These are phyloP conservation scores for Mormyrops attenuatus DNA, from an alignment of 2,797 vertebrate species.

Conservation along the genomic window DNA sequence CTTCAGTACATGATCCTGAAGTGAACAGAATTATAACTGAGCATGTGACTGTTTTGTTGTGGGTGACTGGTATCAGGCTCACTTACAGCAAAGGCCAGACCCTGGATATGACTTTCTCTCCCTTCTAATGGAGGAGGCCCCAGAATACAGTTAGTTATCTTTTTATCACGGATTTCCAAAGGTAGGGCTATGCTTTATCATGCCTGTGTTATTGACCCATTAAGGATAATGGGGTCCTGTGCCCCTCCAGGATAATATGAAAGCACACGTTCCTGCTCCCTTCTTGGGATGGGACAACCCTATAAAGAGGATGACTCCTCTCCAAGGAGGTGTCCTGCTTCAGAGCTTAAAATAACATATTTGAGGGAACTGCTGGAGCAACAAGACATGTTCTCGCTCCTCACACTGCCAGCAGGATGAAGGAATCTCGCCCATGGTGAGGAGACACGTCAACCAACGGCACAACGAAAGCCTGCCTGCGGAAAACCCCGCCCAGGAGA, in stretches of 20 bases:
- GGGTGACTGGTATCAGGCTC: not conserved
- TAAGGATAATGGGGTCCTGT: slow-evolving; percentile 13
- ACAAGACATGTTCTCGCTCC: not conserved
- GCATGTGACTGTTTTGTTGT: not conserved
- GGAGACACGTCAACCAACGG: not conserved
- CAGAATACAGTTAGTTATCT: not conserved
- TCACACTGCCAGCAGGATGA: not conserved
- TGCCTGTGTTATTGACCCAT: slow-evolving; percentile 16
- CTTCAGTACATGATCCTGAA: not conserved
- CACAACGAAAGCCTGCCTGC: not conserved
- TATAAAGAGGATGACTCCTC: slow-evolving; percentile 34
- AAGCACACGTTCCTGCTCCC: not conserved
- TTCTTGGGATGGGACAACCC: slow-evolving; percentile 35
- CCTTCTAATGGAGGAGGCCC: not conserved
- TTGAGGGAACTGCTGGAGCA: not conserved
- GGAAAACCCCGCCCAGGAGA: not conserved
- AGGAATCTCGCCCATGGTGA: not conserved
- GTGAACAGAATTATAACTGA: not conserved
- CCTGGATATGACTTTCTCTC: not conserved
- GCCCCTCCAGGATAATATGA: not conserved
- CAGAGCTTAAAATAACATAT: slow-evolving; percentile 42
- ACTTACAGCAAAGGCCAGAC: not conserved
- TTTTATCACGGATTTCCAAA: slow-evolving; percentile 13
- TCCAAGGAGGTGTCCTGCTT: slow-evolving; percentile 46
- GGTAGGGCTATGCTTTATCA: not conserved